These are phyloP conservation scores for Trichonephila clavipes DNA, from an alignment of 1,140 invertebrate species.

Conservation along the genomic window DNA sequence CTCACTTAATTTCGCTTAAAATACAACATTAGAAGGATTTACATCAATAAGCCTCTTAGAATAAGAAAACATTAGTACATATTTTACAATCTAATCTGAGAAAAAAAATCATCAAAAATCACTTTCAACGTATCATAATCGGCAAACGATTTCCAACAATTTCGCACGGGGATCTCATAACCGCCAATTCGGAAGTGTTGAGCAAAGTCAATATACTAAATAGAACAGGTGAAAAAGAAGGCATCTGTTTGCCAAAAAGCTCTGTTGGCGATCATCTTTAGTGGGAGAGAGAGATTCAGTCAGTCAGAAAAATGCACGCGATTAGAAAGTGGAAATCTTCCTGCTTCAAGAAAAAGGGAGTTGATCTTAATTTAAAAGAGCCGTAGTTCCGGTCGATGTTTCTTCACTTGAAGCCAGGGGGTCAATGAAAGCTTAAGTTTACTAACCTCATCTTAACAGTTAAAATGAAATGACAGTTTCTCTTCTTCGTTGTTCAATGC, in stretches of 20 bases:
- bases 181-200: neutral
- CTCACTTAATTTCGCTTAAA: neutral
- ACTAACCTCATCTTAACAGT: slow-evolving; percentile 56
- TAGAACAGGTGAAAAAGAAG: neutral
- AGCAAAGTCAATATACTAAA: neutral
- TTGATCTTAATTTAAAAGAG: slow-evolving; percentile 61
- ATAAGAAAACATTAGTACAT: neutral
- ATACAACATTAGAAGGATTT: neutral
- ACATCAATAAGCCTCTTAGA: neutral
- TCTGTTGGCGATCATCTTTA: neutral
- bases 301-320: slow-evolving; percentile 66
- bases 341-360: slow-evolving; percentile 3
- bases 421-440: slow-evolving; percentile 60
- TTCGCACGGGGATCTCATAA: slow-evolving; percentile 2
- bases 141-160: neutral
- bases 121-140: neutral
- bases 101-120: neutral
- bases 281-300: neutral
- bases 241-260: slow-evolving; percentile 3
- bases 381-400: slow-evolving; percentile 60
- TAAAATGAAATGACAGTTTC: slow-evolving; percentile 69
- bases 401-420: slow-evolving; percentile 33
- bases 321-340: slow-evolving; percentile 47
- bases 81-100: neutral
- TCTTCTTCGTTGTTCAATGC: slow-evolving; percentile 40